Percentiles rank a stretch among this genome's conserved stretches.
Conservation (phyloP, 2,113 vertebrate species). For the Oenanthe oenanthe region DNA sequence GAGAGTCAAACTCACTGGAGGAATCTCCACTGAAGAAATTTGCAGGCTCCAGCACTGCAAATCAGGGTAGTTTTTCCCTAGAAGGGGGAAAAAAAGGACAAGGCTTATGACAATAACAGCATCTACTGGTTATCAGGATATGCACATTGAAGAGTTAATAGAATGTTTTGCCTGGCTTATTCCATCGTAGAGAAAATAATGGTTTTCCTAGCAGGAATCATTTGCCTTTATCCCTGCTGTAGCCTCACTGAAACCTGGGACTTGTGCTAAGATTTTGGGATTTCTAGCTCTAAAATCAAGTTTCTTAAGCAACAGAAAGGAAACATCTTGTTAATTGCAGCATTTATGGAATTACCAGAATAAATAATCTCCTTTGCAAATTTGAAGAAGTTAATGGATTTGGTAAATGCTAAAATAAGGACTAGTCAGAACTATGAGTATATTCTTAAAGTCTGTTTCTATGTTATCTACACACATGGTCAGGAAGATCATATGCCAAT, state of each 20-base stretch:
- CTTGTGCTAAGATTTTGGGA: background rate
- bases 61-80: background rate
- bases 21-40: background rate
- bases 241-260: background rate
- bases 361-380: background rate
- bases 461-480: background rate
- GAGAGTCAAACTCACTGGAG: background rate
- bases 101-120: background rate
- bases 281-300: background rate
- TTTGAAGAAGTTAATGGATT: background rate
- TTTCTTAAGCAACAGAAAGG: background rate
- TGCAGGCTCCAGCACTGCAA: background rate
- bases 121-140: background rate
- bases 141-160: background rate
- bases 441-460: background rate
- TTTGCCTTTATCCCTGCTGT: background rate
- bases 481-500: background rate
- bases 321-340: background rate
- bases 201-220: background rate
- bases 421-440: background rate
- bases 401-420: background rate
- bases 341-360: background rate
- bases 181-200: background rate
- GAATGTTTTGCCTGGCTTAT: background rate
- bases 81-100: background rate